Evolutionary conservation across 2,888 invertebrate species (phyloP).

Genomic region (Suillia variegata): DNA sequence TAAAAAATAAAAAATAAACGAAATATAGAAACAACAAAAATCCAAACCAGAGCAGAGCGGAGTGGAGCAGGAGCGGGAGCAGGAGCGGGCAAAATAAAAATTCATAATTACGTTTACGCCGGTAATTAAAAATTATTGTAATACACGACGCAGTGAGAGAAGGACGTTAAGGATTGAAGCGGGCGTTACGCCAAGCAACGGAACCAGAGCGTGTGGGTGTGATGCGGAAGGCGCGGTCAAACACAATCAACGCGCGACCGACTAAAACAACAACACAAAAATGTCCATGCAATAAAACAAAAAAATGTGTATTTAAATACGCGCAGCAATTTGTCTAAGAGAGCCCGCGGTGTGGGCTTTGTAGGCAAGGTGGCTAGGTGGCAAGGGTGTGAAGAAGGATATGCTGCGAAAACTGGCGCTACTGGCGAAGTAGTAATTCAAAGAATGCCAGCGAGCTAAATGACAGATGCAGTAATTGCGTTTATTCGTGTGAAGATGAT

Average conservation of each 20-base stretch:
- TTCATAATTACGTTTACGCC: constrained; percentile 63
- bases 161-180: constrained; percentile 21
- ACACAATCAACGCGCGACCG: constrained; percentile 19
- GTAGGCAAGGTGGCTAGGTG: background rate
- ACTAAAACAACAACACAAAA: too few relatives aligned
- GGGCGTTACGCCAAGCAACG: background rate
- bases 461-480: constrained; percentile 15
- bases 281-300: too few relatives aligned
- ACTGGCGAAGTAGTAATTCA: constrained; percentile 9
- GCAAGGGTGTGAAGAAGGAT: background rate
- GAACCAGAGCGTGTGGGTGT: background rate
- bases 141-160: constrained; percentile 47
- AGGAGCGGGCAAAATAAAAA: constrained; percentile 56
- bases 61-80: constrained; percentile 21
- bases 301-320: constrained; percentile 18
- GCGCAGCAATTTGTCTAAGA: constrained; percentile 23
- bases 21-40: constrained; percentile 5
- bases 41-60: constrained; percentile 3
- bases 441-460: constrained; percentile 16
- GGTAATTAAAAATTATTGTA: constrained; percentile 63
- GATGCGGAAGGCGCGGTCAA: constrained; percentile 16
- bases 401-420: constrained; percentile 4
- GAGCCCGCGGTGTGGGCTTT: background rate
- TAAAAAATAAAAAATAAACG: constrained; percentile 12
- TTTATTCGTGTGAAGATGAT: too few relatives aligned